Conservation (phyloP, 2,797 vertebrate species). For the Helarctos malayanus region DNA sequence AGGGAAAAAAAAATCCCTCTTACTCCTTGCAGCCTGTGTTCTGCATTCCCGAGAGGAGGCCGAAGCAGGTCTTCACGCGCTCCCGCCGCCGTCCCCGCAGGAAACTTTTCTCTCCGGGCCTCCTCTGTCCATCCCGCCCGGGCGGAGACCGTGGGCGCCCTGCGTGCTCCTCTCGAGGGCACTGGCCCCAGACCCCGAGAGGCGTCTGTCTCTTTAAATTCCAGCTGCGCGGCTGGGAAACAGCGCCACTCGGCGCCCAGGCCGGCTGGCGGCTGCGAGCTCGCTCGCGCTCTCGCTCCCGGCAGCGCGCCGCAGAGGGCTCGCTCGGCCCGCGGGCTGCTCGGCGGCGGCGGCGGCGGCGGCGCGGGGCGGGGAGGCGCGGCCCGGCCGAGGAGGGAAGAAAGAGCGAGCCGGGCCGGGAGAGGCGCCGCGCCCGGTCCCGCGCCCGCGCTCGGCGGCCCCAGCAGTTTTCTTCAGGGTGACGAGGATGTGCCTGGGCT, state of each 20-base stretch:
- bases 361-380: conserved; percentile 78
- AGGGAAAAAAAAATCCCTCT: neutral
- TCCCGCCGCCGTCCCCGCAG: neutral
- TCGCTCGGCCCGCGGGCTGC: conserved; percentile 81
- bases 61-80: neutral
- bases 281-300: conserved; percentile 83
- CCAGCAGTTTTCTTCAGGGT: conserved; percentile 36
- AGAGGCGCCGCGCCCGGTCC: conserved; percentile 75
- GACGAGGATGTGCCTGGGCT: conserved; percentile 74
- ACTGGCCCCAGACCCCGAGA: neutral
- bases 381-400: conserved; percentile 64
- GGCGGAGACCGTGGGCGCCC: neutral
- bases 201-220: conserved; percentile 90
- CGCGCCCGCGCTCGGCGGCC: conserved; percentile 58
- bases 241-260: conserved; percentile 87
- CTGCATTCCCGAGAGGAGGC: neutral
- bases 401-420: conserved; percentile 70
- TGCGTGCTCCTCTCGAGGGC: neutral
- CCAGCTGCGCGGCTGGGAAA: conserved; percentile 87
- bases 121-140: accelerated
- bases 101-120: conserved; percentile 76
- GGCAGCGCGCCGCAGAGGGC: conserved; percentile 83
- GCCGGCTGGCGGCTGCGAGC: conserved; percentile 76
- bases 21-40: neutral
- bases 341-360: conserved; percentile 61